Conservation (phyloP, 53 echinoderm and acorn worm genomes). For the Glandiceps talaboti region DNA sequence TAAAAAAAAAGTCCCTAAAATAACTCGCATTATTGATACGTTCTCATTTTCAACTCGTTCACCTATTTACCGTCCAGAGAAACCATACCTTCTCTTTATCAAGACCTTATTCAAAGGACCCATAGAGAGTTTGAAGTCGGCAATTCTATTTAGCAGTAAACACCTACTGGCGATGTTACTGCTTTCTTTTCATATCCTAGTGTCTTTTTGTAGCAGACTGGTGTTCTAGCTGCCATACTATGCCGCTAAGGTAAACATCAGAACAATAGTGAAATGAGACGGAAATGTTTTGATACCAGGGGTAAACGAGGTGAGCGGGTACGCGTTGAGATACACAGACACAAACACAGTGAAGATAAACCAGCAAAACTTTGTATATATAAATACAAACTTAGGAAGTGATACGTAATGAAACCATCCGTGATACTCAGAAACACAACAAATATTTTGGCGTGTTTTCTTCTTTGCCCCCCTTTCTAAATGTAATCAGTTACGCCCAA, state of each 20-base stretch:
- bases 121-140: background rate
- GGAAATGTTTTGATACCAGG: background rate
- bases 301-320: background rate
- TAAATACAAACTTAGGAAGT: too few relatives aligned
- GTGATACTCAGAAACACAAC: too few relatives aligned
- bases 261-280: background rate
- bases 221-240: background rate
- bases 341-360: too few relatives aligned
- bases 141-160: background rate
- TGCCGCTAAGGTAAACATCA: background rate
- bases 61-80: too few relatives aligned
- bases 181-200: background rate
- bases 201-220: background rate
- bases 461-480: too few relatives aligned
- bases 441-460: too few relatives aligned
- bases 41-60: background rate
- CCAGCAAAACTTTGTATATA: too few relatives aligned
- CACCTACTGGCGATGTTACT: background rate
- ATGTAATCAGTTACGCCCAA: too few relatives aligned
- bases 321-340: too few relatives aligned
- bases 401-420: too few relatives aligned
- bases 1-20: too few relatives aligned
- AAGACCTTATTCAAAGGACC: background rate
- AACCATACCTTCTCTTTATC: background rate
- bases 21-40: background rate